phyloP scores from a whole-genome alignment of 2,797 vertebrate species.

The Sylvia borin region DNA sequence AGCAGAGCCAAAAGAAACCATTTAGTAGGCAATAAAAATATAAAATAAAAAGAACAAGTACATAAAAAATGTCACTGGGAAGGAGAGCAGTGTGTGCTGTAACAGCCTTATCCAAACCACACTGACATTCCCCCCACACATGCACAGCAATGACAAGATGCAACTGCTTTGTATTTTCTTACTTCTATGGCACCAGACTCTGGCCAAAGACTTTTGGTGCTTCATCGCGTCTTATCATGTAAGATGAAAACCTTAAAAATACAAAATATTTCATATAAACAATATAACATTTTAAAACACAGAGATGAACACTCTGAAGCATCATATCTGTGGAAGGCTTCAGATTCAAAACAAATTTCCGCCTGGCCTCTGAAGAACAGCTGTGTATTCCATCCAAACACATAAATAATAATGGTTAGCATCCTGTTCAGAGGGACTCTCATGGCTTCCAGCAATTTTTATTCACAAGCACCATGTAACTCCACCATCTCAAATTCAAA shows the following conservation, averaged over 20 bases:
- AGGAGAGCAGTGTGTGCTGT: constrained; percentile 12
- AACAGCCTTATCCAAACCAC: constrained; percentile 22
- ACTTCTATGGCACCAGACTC: not conserved
- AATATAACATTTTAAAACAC: not conserved
- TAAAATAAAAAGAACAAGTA: constrained; percentile 30
- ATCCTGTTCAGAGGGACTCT: not conserved
- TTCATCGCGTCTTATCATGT: not conserved
- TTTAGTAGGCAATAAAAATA: constrained; percentile 51
- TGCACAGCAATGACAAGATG: not conserved
- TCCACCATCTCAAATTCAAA: not conserved
- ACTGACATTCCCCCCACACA: not conserved
- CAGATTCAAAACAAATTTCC: not conserved
- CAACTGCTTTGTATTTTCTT: not conserved
- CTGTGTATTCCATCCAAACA: not conserved
- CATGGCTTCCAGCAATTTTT: not conserved
- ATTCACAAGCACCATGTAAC: not conserved
- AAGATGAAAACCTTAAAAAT: not conserved
- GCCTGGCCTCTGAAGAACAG: not conserved
- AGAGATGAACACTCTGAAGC: not conserved
- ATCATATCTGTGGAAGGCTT: not conserved
- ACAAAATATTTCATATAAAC: not conserved
- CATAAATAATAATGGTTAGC: not conserved
- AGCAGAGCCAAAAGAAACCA: not conserved
- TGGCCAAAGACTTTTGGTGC: not conserved
- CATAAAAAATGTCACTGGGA: constrained; percentile 46